A percentile compares a stretch with the other conserved stretches of the same genome.
Evolutionary conservation across 1,140 invertebrate genomes (phyloP).

Genomic region (Trinorchestia longiramus): DNA sequence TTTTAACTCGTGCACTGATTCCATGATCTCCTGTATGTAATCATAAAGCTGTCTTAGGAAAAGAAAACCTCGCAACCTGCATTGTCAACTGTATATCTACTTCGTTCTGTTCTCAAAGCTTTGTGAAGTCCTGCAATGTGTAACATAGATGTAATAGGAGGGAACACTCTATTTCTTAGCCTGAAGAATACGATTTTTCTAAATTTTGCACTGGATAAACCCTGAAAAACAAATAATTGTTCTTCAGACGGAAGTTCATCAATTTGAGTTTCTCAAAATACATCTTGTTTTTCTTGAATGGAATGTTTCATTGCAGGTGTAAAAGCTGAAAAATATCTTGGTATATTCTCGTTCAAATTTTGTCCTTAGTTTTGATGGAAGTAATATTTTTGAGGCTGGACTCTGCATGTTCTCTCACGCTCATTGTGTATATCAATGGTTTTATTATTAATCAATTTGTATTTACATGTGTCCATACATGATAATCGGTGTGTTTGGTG

Average conservation of each 20-base stretch:
- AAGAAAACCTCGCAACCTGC: too few species aligned
- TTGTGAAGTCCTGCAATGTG: not conserved
- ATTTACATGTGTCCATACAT: not conserved
- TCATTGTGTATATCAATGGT: not conserved
- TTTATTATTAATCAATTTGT: not conserved
- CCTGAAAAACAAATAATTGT: too few species aligned
- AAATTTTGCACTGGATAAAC: not conserved
- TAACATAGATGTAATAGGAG: not conserved
- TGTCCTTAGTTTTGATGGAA: not conserved
- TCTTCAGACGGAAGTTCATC: not conserved
- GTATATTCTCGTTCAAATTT: not conserved
- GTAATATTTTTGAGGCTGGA: not conserved
- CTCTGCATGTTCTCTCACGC: not conserved
- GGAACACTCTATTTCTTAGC: not conserved
- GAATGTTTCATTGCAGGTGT: not conserved
- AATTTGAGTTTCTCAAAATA: not conserved
- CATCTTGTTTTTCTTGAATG: not conserved
- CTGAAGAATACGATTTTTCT: not conserved
- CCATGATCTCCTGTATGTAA: not conserved
- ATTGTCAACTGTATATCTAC: not conserved
- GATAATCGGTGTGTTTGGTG: not conserved
- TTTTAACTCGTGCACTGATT: not conserved
- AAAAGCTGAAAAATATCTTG: not conserved
- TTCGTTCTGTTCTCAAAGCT: not conserved
- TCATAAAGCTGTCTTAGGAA: not conserved